phyloP scores from a whole-genome alignment of 2,113 vertebrate genomes.

The Misgurnus anguillicaudatus region DNA sequence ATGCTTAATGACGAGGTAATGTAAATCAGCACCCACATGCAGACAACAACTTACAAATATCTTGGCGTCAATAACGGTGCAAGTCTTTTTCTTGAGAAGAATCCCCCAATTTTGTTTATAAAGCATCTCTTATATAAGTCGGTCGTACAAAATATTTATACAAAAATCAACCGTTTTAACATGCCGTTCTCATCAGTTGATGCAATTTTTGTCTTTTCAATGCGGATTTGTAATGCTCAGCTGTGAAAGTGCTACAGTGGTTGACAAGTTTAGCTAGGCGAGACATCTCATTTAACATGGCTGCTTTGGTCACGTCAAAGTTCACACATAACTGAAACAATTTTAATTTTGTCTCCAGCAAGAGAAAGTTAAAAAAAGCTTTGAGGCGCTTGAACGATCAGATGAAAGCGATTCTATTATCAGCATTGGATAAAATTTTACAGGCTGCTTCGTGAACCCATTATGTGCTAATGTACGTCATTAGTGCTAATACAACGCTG shows the following conservation, averaged over 20 bases:
- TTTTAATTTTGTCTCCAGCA: background rate
- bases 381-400: background rate
- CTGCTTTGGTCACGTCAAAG: background rate
- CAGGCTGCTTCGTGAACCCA: background rate
- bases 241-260: too few relatives aligned
- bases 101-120: background rate
- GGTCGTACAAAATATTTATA: background rate
- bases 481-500: background rate
- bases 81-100: too few relatives aligned
- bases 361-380: constrained; percentile 1
- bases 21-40: background rate
- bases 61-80: background rate
- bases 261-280: background rate
- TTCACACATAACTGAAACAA: background rate
- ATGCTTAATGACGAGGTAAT: background rate
- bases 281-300: background rate
- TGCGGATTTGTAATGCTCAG: background rate
- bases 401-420: background rate
- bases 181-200: background rate
- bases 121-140: background rate
- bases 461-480: background rate
- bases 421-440: background rate
- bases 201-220: background rate
- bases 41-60: background rate
- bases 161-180: background rate